Evolutionary conservation across 2,888 invertebrate genomes (phyloP).

Genomic region (Vesta saturnalis): DNA sequence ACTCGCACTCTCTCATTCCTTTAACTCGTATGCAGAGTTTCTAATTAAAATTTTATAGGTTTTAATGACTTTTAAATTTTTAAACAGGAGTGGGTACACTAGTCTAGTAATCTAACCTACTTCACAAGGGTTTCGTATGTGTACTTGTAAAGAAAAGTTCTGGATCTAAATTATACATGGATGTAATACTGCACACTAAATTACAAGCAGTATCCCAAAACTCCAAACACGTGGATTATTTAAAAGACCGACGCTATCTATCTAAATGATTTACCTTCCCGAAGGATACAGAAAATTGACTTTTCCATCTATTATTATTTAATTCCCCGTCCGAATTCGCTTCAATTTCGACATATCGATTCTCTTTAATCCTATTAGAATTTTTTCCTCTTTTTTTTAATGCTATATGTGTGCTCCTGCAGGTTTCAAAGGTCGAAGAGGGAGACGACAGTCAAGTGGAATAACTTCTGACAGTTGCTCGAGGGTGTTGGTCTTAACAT

Average conservation of each 20-base stretch:
- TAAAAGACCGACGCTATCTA: conserved; percentile 17
- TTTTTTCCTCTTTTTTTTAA: conserved; percentile 12
- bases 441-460: not conserved
- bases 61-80: conserved; percentile 26
- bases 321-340: conserved; percentile 12
- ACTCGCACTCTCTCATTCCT: not conserved
- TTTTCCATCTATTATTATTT: conserved; percentile 17
- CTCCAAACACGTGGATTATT: conserved; percentile 25
- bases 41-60: conserved; percentile 19
- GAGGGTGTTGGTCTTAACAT: conserved; percentile 19
- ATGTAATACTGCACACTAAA: conserved; percentile 20
- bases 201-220: conserved; percentile 17
- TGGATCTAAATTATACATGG: conserved; percentile 21
- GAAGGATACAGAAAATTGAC: conserved; percentile 19
- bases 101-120: no score
- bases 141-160: conserved; percentile 17
- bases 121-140: not conserved
- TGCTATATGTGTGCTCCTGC: not conserved
- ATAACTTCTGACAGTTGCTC: conserved; percentile 11
- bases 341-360: conserved; percentile 3
- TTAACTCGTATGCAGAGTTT: not conserved
- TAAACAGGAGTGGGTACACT: not conserved
- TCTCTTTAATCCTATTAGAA: conserved; percentile 11
- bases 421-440: not conserved
- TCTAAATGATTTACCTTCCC: conserved; percentile 19